These are phyloP conservation scores for Cheilosia urbana DNA, from an alignment of 2,888 invertebrate species.

Conservation along the genomic window DNA sequence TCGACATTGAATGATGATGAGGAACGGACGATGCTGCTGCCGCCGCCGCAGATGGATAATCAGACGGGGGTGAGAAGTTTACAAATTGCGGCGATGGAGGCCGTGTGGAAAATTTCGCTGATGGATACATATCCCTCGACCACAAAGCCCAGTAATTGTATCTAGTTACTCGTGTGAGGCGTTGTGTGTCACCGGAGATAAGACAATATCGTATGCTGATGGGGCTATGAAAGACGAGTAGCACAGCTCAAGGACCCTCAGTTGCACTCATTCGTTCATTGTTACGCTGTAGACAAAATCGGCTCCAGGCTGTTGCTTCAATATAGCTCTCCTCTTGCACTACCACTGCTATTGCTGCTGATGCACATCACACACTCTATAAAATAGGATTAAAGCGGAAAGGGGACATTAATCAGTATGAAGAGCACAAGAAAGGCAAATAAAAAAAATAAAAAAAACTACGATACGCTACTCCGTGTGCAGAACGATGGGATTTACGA, in stretches of 20 bases:
- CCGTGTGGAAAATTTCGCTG: constrained; percentile 82
- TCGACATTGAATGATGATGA: constrained; percentile 79
- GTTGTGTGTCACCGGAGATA: constrained; percentile 56
- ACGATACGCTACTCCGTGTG: constrained; percentile 55
- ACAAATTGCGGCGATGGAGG: constrained; percentile 85
- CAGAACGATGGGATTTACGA: constrained; percentile 68
- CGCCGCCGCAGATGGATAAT: constrained; percentile 86
- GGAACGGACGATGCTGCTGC: constrained; percentile 72
- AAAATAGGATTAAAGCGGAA: constrained; percentile 70
- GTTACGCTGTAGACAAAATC: constrained; percentile 30
- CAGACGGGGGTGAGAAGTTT: constrained; percentile 91
- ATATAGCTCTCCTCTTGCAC: constrained; percentile 28
- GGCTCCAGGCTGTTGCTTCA: constrained; percentile 63
- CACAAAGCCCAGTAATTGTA: constrained; percentile 68
- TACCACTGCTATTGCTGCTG: constrained; percentile 18
- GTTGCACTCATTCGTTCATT: constrained; percentile 60
- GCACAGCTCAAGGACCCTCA: constrained; percentile 48
- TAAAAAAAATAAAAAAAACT: constrained; percentile 43
- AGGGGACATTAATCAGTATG: constrained; percentile 71
- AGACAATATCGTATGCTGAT: constrained; percentile 63
- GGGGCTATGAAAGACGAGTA: constrained; percentile 58
- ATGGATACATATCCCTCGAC: constrained; percentile 80
- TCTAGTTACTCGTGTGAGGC: constrained; percentile 37
- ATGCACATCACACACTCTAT: constrained; percentile 73
- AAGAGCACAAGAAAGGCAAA: constrained; percentile 43